Percentiles rank a stretch among this genome's conserved stretches.
Evolutionary conservation across 2,888 invertebrate genomes (phyloP).

Genomic region (Apotomis capreana): DNA sequence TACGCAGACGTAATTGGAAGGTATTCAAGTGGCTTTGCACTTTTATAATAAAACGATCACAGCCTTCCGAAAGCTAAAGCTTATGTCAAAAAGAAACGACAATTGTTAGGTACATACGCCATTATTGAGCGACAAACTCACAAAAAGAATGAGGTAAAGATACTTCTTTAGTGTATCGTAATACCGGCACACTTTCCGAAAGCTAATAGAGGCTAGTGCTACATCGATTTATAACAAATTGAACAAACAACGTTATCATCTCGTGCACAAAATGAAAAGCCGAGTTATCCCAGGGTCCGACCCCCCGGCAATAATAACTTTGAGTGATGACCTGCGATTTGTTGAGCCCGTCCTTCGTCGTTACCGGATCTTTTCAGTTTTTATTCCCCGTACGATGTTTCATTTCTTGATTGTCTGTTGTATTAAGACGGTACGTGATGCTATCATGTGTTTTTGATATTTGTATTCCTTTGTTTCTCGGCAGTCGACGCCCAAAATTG

Average conservation of each 20-base stretch:
- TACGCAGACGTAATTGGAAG: too few species aligned
- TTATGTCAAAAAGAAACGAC: too few species aligned
- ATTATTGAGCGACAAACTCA: not conserved
- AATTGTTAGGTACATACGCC: too few species aligned
- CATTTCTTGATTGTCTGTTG: constrained; percentile 78
- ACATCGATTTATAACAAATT: constrained; percentile 75
- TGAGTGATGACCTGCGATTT: constrained; percentile 81
- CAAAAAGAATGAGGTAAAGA: not conserved
- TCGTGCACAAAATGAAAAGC: constrained; percentile 70
- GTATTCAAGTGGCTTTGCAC: too few species aligned
- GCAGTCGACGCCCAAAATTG: too few species aligned
- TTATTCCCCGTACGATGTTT: constrained; percentile 80
- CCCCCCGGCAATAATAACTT: constrained; percentile 69
- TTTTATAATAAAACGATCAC: too few species aligned
- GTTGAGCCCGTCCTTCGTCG: constrained; percentile 73
- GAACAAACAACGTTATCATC: constrained; percentile 65
- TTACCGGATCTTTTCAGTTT: constrained; percentile 79
- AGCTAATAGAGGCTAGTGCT: constrained; percentile 40
- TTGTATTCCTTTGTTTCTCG: constrained; percentile 16
- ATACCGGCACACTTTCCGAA: constrained; percentile 27
- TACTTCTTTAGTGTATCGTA: not conserved
- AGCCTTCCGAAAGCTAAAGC: too few species aligned
- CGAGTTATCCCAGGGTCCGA: constrained; percentile 66
- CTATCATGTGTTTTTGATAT: constrained; percentile 56
- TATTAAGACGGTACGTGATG: constrained; percentile 70